phyloP scores from a whole-genome alignment of 2,113 vertebrate genomes.

The Hemiprocne comata region DNA sequence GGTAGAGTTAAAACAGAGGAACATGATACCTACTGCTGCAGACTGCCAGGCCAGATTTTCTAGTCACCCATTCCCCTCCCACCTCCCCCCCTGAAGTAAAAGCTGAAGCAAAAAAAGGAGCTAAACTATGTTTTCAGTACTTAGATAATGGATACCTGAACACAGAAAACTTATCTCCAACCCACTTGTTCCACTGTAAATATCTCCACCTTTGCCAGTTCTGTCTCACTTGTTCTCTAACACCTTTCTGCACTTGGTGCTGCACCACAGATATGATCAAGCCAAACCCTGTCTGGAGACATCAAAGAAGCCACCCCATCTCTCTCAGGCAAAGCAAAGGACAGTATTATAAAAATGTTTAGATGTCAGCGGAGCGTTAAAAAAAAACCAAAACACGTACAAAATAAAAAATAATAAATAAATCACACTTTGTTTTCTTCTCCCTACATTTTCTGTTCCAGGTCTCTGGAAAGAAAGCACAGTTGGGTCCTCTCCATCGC shows the following conservation, averaged over 20 bases:
- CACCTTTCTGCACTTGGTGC: not conserved
- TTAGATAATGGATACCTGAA: not conserved
- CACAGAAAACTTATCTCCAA: not conserved
- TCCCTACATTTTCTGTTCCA: not conserved
- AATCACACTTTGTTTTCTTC: not conserved
- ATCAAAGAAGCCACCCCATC: slow-evolving; percentile 17
- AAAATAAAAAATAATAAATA: not conserved
- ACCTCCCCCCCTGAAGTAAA: not conserved
- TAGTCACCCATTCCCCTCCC: not conserved
- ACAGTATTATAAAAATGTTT: not conserved
- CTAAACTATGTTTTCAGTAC: not conserved
- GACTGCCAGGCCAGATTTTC: slow-evolving; percentile 50
- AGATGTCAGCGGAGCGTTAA: not conserved
- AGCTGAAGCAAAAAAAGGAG: not conserved
- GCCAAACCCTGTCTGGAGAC: slow-evolving; percentile 34
- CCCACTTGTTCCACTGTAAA: not conserved
- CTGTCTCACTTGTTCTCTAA: not conserved
- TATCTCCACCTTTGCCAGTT: not conserved
- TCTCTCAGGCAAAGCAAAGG: not conserved
- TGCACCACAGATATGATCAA: not conserved
- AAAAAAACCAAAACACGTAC: not conserved
- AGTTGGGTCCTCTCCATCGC: not conserved
- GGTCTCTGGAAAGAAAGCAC: not conserved
- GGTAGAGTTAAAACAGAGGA: slow-evolving; percentile 9
- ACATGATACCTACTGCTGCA: not conserved